Conservation (phyloP, 2,797 vertebrate genomes). For the Gymnothorax javanicus region DNA sequence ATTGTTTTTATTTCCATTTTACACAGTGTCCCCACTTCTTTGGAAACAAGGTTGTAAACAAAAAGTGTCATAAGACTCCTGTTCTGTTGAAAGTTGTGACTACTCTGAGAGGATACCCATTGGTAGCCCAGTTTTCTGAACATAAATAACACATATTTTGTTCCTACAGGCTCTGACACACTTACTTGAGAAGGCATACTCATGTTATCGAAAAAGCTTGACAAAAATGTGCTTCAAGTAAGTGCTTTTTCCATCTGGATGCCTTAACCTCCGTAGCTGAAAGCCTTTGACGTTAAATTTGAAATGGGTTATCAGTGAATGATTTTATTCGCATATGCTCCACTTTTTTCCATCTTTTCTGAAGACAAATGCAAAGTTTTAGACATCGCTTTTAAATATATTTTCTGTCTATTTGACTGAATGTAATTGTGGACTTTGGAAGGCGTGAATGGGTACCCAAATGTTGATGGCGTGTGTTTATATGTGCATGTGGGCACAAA, state of each 20-base stretch:
- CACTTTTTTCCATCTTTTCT: too few species aligned
- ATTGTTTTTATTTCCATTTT: too few species aligned
- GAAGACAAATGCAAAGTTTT: not conserved
- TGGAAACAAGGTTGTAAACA: too few species aligned
- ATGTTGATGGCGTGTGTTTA: not conserved
- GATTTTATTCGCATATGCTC: not conserved
- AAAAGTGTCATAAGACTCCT: not conserved
- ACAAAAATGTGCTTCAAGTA: constrained; percentile 73
- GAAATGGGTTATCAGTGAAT: not conserved
- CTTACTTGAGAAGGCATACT: constrained; percentile 69
- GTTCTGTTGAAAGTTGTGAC: not conserved
- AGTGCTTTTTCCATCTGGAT: constrained; percentile 50
- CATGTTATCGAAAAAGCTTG: constrained; percentile 67
- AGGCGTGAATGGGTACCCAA: constrained; percentile 7
- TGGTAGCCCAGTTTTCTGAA: not conserved
- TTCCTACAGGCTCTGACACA: constrained; percentile 60
- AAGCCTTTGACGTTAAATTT: not conserved
- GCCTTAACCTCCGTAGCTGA: not conserved
- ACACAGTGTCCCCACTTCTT: too few species aligned
- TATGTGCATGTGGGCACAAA: not conserved
- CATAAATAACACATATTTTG: not conserved
- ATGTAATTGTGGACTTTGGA: not conserved
- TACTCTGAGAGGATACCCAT: not conserved
- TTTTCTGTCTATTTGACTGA: not conserved
- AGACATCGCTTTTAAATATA: not conserved